These are phyloP conservation scores for Pyrocephalus nanus DNA, from an alignment of 2,797 vertebrate species.

Conservation along the genomic window DNA sequence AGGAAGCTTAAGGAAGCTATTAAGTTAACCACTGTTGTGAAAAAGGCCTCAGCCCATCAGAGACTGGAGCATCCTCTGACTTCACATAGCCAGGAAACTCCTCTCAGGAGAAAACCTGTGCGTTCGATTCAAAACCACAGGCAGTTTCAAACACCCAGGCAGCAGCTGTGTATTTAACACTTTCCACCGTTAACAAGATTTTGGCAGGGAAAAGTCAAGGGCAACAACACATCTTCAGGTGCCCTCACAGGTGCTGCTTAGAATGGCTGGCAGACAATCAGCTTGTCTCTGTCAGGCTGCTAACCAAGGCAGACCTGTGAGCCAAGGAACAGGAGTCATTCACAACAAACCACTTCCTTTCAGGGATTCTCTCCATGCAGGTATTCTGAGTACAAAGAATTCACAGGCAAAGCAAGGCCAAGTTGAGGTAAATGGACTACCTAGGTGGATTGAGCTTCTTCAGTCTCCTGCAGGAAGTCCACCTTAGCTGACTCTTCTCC, in stretches of 20 bases:
- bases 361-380: background rate
- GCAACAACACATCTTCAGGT: background rate
- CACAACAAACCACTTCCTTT: background rate
- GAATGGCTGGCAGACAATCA: background rate
- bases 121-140: background rate
- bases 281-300: background rate
- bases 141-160: background rate
- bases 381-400: background rate
- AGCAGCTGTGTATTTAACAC: background rate
- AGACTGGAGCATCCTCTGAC: background rate
- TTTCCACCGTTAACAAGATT: background rate
- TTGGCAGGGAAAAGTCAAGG: background rate
- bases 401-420: background rate
- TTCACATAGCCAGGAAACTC: background rate
- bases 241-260: accelerated
- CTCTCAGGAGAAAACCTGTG: background rate
- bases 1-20: background rate
- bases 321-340: background rate
- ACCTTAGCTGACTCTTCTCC: background rate
- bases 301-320: background rate
- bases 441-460: background rate
- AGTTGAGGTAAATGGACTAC: background rate
- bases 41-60: background rate
- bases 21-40: background rate
- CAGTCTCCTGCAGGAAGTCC: background rate